Conservation (phyloP, 2,113 vertebrate species). For the Phyllostomus hastatus region DNA sequence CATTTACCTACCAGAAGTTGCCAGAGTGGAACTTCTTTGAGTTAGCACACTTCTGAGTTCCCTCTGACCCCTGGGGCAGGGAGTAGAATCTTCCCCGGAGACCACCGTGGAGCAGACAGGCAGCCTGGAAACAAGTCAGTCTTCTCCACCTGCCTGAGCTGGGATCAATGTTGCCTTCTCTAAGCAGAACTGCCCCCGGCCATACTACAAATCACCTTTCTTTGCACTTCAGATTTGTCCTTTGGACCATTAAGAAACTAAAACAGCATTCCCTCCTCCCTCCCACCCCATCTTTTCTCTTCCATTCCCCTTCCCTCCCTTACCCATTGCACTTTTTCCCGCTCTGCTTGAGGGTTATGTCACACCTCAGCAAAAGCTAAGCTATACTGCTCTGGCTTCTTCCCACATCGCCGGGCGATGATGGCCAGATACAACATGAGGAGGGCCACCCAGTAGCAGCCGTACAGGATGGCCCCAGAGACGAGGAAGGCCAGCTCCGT, state of each 20-base stretch:
- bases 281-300: slow-evolving; percentile 53
- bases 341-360: slow-evolving; percentile 25
- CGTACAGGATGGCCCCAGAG: slow-evolving; percentile 90
- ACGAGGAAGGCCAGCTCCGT: slow-evolving; percentile 93
- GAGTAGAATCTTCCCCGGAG: neutral
- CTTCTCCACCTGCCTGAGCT: neutral
- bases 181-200: slow-evolving; percentile 26
- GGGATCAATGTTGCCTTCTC: neutral
- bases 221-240: slow-evolving; percentile 26
- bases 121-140: neutral
- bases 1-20: slow-evolving; percentile 39
- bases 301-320: slow-evolving; percentile 63
- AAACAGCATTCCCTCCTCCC: slow-evolving; percentile 63
- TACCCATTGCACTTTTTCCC: slow-evolving; percentile 70
- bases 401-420: slow-evolving; percentile 92
- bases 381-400: slow-evolving; percentile 91
- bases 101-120: neutral
- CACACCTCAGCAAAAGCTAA: slow-evolving; percentile 90
- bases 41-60: slow-evolving; percentile 34
- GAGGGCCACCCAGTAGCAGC: slow-evolving; percentile 96
- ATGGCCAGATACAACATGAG: slow-evolving; percentile 94
- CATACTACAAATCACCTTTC: neutral
- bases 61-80: neutral
- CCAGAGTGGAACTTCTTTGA: neutral
- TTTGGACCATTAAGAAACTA: slow-evolving; percentile 39